Base-by-base conservation (phyloP, 2,888 invertebrate genomes). In the Trimorus sp. region DNA sequence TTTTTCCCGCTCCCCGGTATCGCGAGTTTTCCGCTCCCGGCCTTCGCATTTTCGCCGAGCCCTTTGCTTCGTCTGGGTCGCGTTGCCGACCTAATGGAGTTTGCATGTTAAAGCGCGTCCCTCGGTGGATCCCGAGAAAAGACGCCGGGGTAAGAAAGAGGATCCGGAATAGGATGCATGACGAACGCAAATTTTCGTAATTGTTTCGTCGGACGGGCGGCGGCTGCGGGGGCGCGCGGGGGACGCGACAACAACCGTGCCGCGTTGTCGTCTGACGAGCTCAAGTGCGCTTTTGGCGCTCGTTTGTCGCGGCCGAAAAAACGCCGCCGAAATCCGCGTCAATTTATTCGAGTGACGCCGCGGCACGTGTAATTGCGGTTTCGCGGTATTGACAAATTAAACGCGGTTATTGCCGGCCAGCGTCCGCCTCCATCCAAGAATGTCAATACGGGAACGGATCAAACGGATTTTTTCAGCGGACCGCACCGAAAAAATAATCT, bases 21-120 rank as follows among this genome's bases (percentile, higher is more conserved):
- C 45, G 79, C 71, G 66, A 80, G 66, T 62, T 76, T 73, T 71
- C 65, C 62, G 60, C 80, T 70, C 60, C 76, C 69, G 51, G 65
- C 60, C 53, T 62, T 70, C 48, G 51, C 70, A n/a, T 54, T 53
- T 49, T 6, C 48, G 62, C 49, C 63, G 15, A 60, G 76, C 76
- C 71, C 70, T 75, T 58, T 42, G 62, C 49, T n/a, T 77, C 87
- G 86, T 84, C 84, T 84, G 83, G 81, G 63, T 69, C 66, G 71
- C 71, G 71, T 49, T 40, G 53, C 60, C 85, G 83, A 86, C 87
- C 88, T 91, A 91, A 91, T 91, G 91, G 91, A 91, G 89, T 91
- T 91, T 90, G 89, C 91, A 89, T 91, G 91, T 91, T 89, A 88
- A 88, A 90, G 88, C 86, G 88, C 86, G 87, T 89, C 87, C 84